Conservation (phyloP, 2,797 vertebrate species). For the Cyprinella venusta region DNA sequence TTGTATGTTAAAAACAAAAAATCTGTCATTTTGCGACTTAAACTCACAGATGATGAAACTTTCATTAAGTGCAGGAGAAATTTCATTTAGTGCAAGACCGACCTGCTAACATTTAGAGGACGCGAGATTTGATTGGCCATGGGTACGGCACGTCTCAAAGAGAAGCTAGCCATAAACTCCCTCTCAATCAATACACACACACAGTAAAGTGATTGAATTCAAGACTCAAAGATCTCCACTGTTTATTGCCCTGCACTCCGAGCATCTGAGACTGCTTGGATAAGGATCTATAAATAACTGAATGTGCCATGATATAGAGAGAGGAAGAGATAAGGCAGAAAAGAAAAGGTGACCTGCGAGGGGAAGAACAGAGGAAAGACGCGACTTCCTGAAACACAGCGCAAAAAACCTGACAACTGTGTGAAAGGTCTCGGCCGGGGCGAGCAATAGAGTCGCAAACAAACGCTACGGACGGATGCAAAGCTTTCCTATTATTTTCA, state of each 20-base stretch:
- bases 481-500: not conserved
- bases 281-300: conserved; percentile 43
- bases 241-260: conserved; percentile 14
- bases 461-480: not conserved
- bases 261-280: conserved; percentile 28
- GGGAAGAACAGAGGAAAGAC: conserved; percentile 36
- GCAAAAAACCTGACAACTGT: conserved; percentile 3
- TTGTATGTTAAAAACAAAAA: not conserved
- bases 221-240: conserved; percentile 16
- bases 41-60: not conserved
- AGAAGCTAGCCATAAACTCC: conserved; percentile 5
- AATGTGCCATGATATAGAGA: conserved; percentile 30
- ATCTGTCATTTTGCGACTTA: not conserved
- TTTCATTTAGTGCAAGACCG: not conserved
- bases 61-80: not conserved
- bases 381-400: conserved; percentile 26
- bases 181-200: conserved; percentile 31
- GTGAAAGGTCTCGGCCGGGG: not conserved
- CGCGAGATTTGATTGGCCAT: not conserved
- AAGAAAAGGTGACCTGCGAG: conserved; percentile 49
- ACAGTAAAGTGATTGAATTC: conserved; percentile 43
- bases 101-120: conserved; percentile 1
- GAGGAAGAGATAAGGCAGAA: conserved; percentile 18
- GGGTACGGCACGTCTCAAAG: conserved; percentile 22
- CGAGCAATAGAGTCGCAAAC: not conserved